Conservation (phyloP, 2,113 vertebrate species). For the Columbina picui region DNA sequence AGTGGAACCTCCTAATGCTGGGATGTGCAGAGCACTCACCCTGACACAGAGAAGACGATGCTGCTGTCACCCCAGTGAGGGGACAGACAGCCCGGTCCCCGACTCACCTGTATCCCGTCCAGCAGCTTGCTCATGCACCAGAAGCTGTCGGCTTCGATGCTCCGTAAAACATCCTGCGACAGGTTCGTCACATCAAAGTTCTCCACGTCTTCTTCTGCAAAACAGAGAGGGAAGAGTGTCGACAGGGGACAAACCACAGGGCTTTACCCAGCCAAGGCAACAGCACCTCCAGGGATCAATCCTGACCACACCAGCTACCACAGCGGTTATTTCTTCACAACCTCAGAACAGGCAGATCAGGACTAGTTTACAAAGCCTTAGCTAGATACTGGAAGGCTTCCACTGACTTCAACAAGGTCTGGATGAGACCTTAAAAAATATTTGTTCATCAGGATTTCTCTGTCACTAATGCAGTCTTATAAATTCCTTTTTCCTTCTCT, state of each 20-base stretch:
- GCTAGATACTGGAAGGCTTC: background rate
- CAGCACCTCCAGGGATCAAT: background rate
- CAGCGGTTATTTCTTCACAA: background rate
- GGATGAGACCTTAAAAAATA: background rate
- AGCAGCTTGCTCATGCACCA: slow-evolving; percentile 99
- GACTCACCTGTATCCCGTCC: slow-evolving; percentile 93
- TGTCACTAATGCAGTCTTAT: background rate
- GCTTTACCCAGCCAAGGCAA: background rate
- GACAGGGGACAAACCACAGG: background rate
- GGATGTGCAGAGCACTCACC: background rate
- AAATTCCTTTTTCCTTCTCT: background rate
- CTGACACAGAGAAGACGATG: background rate
- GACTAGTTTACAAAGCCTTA: background rate
- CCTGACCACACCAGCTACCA: background rate
- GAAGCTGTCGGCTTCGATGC: slow-evolving; percentile 97
- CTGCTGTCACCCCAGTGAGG: background rate
- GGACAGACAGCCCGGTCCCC: background rate
- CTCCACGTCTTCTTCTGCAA: slow-evolving; percentile 93
- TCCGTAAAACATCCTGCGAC: slow-evolving; percentile 88
- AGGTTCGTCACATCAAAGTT: slow-evolving; percentile 92
- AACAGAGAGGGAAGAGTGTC: background rate
- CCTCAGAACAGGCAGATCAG: background rate
- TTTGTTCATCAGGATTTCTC: background rate
- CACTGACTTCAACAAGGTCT: background rate
- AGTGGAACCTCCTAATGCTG: background rate